These are phyloP conservation scores for Onychorhynchus coronatus DNA, from an alignment of 2,113 vertebrate species.

Conservation along the genomic window DNA sequence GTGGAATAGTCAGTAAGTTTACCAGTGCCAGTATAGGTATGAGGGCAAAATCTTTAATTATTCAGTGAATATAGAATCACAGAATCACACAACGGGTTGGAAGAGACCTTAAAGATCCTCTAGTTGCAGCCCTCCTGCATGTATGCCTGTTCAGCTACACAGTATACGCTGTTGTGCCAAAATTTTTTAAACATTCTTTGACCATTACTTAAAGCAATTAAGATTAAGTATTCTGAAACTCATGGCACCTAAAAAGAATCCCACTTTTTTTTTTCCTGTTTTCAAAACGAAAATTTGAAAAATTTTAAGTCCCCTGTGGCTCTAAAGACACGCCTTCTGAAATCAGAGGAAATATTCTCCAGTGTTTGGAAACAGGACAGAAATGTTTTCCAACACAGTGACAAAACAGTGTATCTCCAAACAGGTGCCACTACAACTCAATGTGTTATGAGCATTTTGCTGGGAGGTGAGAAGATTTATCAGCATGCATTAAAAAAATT, in stretches of 20 bases:
- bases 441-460: not conserved
- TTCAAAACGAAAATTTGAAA: not conserved
- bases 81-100: not conserved
- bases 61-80: not conserved
- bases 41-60: not conserved
- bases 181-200: not conserved
- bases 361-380: not conserved
- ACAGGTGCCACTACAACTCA: not conserved
- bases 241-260: not conserved
- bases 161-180: not conserved
- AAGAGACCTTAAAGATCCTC: not conserved
- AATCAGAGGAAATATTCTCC: not conserved
- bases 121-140: not conserved
- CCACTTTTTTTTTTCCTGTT: not conserved
- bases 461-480: not conserved
- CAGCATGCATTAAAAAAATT: not conserved
- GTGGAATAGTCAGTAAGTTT: not conserved
- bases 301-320: not conserved
- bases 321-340: not conserved
- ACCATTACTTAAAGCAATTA: not conserved
- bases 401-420: not conserved
- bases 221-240: not conserved
- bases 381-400: not conserved
- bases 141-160: not conserved
- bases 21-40: not conserved